phyloP scores from a whole-genome alignment of 2,113 vertebrate genomes.

The Arvicanthis niloticus region DNA sequence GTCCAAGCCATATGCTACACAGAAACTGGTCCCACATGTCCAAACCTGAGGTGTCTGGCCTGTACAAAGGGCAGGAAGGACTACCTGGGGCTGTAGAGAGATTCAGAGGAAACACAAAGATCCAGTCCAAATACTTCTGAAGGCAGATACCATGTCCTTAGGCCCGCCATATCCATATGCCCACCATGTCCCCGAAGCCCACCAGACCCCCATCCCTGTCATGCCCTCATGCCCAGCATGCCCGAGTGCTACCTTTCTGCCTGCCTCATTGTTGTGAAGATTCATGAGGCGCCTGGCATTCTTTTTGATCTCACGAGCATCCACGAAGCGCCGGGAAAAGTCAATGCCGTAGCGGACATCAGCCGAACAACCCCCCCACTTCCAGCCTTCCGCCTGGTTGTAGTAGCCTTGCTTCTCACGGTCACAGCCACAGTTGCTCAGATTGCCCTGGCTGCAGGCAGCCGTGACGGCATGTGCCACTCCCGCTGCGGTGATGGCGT shows the following conservation, averaged over 20 bases:
- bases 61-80: not conserved
- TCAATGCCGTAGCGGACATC: conserved; percentile 98
- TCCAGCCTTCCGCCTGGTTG: conserved; percentile 98
- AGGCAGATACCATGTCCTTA: not conserved
- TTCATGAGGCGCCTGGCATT: conserved; percentile 98
- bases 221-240: not conserved
- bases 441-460: conserved; percentile 98
- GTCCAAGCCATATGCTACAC: not conserved
- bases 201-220: no score
- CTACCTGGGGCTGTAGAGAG: not conserved
- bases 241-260: conserved; percentile 93
- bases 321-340: conserved; percentile 98
- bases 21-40: not conserved
- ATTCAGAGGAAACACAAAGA: not conserved
- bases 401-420: conserved; percentile 99
- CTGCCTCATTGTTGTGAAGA: conserved; percentile 99
- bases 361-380: conserved; percentile 99
- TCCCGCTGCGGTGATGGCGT: conserved; percentile 97
- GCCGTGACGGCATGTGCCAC: conserved; percentile 97
- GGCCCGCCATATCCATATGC: not conserved
- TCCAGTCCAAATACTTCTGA: not conserved
- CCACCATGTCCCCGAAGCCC: not conserved
- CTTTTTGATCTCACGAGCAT: conserved; percentile 98
- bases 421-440: conserved; percentile 99
- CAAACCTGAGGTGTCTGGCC: not conserved